Evolutionary conservation across 2,888 invertebrate species (phyloP).

Genomic region (Linnaemya vulpina): DNA sequence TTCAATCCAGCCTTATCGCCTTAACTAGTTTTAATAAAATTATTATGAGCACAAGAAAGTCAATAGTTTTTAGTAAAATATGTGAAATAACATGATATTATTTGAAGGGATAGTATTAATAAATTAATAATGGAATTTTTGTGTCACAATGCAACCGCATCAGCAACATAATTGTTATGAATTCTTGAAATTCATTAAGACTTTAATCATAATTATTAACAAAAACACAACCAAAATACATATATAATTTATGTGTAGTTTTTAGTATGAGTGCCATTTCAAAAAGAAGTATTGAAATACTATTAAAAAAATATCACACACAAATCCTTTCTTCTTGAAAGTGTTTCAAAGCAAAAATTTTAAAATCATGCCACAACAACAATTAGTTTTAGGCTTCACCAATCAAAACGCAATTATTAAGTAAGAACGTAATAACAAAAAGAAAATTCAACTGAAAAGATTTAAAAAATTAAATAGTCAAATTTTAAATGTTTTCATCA

Average conservation of each 20-base stretch:
- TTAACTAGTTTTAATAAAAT: constrained; percentile 46
- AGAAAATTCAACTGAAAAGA: constrained; percentile 27
- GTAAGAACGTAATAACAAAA: background rate
- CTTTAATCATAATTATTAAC: constrained; percentile 34
- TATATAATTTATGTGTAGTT: constrained; percentile 42
- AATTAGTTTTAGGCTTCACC: constrained; percentile 58
- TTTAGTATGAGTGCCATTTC: constrained; percentile 69
- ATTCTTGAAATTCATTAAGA: background rate
- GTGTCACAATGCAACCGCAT: constrained; percentile 26
- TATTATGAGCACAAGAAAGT: background rate
- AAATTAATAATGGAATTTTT: constrained; percentile 15
- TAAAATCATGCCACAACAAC: constrained; percentile 34
- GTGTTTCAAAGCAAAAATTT: constrained; percentile 13
- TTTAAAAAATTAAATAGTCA: constrained; percentile 23
- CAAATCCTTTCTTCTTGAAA: constrained; percentile 19
- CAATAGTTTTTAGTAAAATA: background rate
- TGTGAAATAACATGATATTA: constrained; percentile 46
- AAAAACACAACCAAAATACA: constrained; percentile 5
- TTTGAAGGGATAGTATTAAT: constrained; percentile 66
- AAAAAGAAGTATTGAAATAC: constrained; percentile 20
- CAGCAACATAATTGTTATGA: constrained; percentile 13
- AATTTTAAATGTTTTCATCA: constrained; percentile 66
- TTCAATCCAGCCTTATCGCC: constrained; percentile 44
- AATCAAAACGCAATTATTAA: constrained; percentile 40
- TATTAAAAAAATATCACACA: background rate